Evolutionary conservation across 2,113 vertebrate species (phyloP).

Genomic region (Callorhinus ursinus): DNA sequence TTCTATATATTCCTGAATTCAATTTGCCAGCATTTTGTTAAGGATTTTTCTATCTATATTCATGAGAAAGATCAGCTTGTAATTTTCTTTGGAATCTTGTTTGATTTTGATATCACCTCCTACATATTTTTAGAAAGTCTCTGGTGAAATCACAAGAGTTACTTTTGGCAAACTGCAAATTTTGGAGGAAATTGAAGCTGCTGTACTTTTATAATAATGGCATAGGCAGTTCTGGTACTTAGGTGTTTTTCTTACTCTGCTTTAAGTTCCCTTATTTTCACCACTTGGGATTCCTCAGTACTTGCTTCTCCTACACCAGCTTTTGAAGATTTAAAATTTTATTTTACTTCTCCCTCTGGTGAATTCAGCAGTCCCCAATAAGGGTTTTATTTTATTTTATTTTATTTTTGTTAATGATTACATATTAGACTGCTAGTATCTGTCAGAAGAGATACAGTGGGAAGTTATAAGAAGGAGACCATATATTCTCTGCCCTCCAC

Average conservation of each 20-base stretch:
- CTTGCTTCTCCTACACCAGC: not conserved
- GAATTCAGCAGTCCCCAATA: not conserved
- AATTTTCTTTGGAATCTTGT: conserved; percentile 17
- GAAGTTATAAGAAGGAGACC: conserved; percentile 20
- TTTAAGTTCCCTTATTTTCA: not conserved
- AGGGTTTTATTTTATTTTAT: not conserved
- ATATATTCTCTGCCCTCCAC: not conserved
- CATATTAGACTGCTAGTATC: not conserved
- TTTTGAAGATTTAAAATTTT: conserved; percentile 50
- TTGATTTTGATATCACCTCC: not conserved
- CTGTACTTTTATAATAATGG: not conserved
- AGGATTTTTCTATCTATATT: conserved; percentile 7
- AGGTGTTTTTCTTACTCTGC: not conserved
- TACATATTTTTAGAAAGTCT: conserved; percentile 20
- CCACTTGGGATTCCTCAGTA: not conserved
- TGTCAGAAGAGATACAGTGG: not conserved
- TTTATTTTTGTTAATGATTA: not conserved
- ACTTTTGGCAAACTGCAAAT: not conserved
- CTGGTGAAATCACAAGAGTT: conserved; percentile 26
- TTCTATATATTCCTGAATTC: conserved; percentile 32
- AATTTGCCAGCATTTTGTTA: conserved; percentile 50
- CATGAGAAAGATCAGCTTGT: not conserved
- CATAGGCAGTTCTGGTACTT: not conserved
- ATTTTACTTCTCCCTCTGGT: not conserved
- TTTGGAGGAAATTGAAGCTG: conserved; percentile 24